Base-by-base conservation (phyloP, 1,140 invertebrate genomes). In the Portunus trituberculatus region DNA sequence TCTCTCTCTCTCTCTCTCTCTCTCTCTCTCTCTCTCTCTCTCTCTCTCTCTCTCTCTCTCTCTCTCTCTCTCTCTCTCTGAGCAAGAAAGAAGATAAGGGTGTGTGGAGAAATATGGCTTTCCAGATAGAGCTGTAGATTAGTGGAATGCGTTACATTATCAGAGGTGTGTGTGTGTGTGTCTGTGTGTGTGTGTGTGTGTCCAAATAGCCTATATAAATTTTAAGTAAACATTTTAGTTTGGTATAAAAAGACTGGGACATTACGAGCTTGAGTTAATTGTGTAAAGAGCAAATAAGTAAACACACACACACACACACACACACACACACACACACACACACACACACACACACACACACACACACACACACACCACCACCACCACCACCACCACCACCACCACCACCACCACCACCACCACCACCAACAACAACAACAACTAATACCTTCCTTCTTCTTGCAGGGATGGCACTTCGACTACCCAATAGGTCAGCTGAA, bases 401-500 rank as follows among this genome's bases (percentile, higher is more conserved):
- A 20, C 10, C 52, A 59, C 20, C 52, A 59, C n/a, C 39, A 39
- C 39, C 39, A 39, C 39, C 39, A 39, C 6, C 39, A 39, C 39
- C 39, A 39, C 39, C 39, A 59, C 52, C 52, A 16, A 2, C 52
- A 59, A 2, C 52, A 20, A 2, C 52, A 59, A 0, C 52, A 59
- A 8, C 3, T 39, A 46, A 28, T 16, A 29, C 32, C 46, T 88
- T 10, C 31, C 12, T 48, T 25, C n/a, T 67, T 90, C 84, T 96
- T 52, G 91, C 96, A 96, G 96, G 95, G 94, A 46, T 96, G 94
- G 88, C 52, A 95, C 91, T 90, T 96, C n/a, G 97, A 97, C 4
- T 98, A 97, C 96, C 97, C 97, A 82, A 96, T 96, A 20, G 97
- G 97, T 0, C 97, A 97, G 90, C 97, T 99, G 39, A 98, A 98